Evolutionary conservation across 2,888 invertebrate genomes (phyloP), one percentile per base, ranked within the genome.

Genomic region (Vanessa cardui): DNA sequence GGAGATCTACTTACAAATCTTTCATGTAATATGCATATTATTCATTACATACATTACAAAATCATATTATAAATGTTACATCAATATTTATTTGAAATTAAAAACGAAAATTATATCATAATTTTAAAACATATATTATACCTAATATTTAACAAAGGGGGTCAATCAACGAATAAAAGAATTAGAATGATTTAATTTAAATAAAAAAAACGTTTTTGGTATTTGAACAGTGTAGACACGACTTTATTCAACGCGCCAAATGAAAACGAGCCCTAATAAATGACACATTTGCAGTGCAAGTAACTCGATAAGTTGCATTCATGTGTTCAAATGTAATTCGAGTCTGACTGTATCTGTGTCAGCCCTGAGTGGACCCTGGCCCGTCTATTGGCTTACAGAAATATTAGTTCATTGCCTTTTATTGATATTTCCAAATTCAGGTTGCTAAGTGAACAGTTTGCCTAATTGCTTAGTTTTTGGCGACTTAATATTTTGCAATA

Each of bases 351-450:
- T 71, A 64, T 64, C 64, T 56, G 64, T 69, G 66, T 69, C 64
- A 62, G 63, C 18, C 60, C 49, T 49, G 54, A 54, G n/a, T 54
- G 60, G 68, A 62, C 70, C 71, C 58, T 71, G 71, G 69, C 71
- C 69, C 66, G 66, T 69, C 64, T 69, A 69, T 66, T 69, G 39
- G 45, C 58, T 66, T 69, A 64, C 66, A 58, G 52, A 49, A 62
- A 56, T 66, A 56, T 66, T 62, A 58, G 62, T 62, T 66, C 49
- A 62, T 49, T 66, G 49, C 62, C 59, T 59, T 58, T 44, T 58
- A 44, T 39, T 45, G 46, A 59, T 59, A 59, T 59, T 59, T 46
- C 45, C 6, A 45, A 20, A 59, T 45, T 59, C 45, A 16, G 20
- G 58, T 58, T 58, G 44, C 58, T 58, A 44, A 9, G 44, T 20